Evolutionary conservation across 1,140 invertebrate species (phyloP).

Genomic region (Drosophila ananassae): DNA sequence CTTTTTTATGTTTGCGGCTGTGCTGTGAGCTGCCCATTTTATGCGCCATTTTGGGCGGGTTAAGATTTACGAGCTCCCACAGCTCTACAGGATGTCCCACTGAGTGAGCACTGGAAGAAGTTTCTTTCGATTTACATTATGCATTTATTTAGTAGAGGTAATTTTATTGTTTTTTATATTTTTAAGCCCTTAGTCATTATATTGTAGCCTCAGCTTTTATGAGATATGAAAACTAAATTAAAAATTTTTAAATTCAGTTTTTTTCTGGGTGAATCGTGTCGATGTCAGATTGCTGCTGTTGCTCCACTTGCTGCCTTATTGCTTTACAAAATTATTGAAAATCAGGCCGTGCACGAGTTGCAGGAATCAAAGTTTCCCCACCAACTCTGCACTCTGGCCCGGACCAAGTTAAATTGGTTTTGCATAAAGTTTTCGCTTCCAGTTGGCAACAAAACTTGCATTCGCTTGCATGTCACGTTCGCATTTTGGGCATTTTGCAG

Average conservation of each 20-base stretch:
- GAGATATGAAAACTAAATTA: background rate
- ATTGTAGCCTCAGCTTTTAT: too few species aligned
- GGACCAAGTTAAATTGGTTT: constrained; percentile 73
- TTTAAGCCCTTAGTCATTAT: background rate
- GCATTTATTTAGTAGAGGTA: background rate
- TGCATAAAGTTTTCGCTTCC: constrained; percentile 41
- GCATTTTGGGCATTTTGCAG: constrained; percentile 41
- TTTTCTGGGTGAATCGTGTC: background rate
- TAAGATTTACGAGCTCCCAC: constrained; percentile 56
- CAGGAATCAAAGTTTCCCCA: constrained; percentile 65
- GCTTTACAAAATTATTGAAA: constrained; percentile 77
- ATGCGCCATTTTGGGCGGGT: constrained; percentile 52
- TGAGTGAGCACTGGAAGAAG: background rate
- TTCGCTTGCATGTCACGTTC: constrained; percentile 69
- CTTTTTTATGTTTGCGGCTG: constrained; percentile 49
- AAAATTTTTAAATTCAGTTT: background rate
- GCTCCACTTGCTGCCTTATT: constrained; percentile 64
- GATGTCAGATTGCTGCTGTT: constrained; percentile 22
- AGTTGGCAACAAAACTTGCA: constrained; percentile 25
- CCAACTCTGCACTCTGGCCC: constrained; percentile 55
- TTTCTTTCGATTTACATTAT: background rate
- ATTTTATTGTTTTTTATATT: background rate
- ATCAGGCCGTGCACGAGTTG: constrained; percentile 70
- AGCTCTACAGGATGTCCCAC: constrained; percentile 23
- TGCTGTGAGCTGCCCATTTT: constrained; percentile 14